Evolutionary conservation across 1,140 invertebrate genomes (phyloP), one percentile per base, ranked within the genome.

Genomic region (Thaumetopoea pityocampa): DNA sequence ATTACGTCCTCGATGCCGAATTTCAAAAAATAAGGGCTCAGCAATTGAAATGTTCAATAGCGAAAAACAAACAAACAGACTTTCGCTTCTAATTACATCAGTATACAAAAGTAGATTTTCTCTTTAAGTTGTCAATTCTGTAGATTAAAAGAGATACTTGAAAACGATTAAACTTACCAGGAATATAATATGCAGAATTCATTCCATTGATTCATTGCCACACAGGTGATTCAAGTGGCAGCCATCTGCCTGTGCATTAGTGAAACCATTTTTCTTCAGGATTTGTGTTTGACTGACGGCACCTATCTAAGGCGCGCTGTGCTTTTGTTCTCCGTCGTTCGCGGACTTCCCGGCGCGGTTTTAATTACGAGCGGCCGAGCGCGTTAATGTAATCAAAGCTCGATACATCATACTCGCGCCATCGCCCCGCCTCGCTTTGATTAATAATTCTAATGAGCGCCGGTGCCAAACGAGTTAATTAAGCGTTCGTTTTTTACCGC

Each of bases 401-500:
- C 79, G 74, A 83, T 83, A 77, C 77, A 83, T 83, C 79, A 83
- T 79, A 72, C 67, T 69, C 64, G 70, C 55, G 58, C 72, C 79
- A 81, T 81, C 76, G 70, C 67, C 56, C 71, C 73, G 69, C 76
- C 76, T 83, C 60, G 67, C 51, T 80, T 83, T 84, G 80, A 84
- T 84, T 84, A 84, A 84, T 84, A 81, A 71, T 81, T 81, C 66
- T 84, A 84, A 84, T 84, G 79, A 84, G 79, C 73, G 73, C 66
- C 73, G 77, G 67, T 80, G 79, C 79, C 79, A 84, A 84, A 81
- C 77, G 79, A 84, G 79, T 84, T 84, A 84, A 84, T 84, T 81
- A 84, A 81, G 65, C 64, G 63, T 77, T 67, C 58, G 56, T 77
- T 83, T 80, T 80, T 80, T 79, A 62, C 60, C 30, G 29, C 51